Evolutionary conservation across 1,140 invertebrate genomes (phyloP).

Genomic region (Drosophila sucinea): DNA sequence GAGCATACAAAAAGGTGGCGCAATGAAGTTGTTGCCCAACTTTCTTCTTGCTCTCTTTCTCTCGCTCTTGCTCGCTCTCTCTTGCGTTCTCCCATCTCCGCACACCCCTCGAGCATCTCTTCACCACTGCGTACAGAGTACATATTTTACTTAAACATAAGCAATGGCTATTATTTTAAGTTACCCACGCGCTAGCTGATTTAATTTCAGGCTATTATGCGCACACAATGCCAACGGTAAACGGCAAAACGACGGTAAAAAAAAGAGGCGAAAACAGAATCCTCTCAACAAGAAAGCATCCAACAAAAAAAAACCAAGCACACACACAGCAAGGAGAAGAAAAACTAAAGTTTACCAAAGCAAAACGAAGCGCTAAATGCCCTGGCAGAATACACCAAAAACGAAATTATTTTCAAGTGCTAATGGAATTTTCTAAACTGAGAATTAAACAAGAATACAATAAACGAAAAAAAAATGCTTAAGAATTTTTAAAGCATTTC

Average conservation of each 20-base stretch:
- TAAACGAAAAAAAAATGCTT: no score
- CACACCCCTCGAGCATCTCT: slow-evolving; percentile 32
- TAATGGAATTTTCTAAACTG: slow-evolving; percentile 1
- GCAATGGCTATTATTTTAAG: slow-evolving; percentile 82
- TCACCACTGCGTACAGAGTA: slow-evolving; percentile 56
- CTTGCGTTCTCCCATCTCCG: background rate
- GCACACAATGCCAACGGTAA: slow-evolving; percentile 74
- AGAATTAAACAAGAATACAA: background rate
- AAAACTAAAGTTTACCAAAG: slow-evolving; percentile 25
- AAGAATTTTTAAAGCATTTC: background rate
- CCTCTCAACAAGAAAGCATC: slow-evolving; percentile 24
- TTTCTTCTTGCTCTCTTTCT: background rate
- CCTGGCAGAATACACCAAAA: slow-evolving; percentile 14
- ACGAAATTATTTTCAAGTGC: slow-evolving; percentile 5
- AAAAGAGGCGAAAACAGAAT: slow-evolving; percentile 22
- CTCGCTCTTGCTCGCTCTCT: background rate
- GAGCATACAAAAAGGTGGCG: slow-evolving; percentile 30
- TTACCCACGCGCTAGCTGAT: slow-evolving; percentile 76
- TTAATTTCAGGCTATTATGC: slow-evolving; percentile 80
- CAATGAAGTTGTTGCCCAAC: slow-evolving; percentile 28
- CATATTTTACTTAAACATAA: slow-evolving; percentile 80
- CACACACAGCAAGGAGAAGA: background rate
- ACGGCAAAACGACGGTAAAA: slow-evolving; percentile 37
- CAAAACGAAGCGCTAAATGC: slow-evolving; percentile 52
- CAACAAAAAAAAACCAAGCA: slow-evolving; percentile 4